Conservation (phyloP, 2,888 invertebrate species). For the Diaperis boleti region DNA sequence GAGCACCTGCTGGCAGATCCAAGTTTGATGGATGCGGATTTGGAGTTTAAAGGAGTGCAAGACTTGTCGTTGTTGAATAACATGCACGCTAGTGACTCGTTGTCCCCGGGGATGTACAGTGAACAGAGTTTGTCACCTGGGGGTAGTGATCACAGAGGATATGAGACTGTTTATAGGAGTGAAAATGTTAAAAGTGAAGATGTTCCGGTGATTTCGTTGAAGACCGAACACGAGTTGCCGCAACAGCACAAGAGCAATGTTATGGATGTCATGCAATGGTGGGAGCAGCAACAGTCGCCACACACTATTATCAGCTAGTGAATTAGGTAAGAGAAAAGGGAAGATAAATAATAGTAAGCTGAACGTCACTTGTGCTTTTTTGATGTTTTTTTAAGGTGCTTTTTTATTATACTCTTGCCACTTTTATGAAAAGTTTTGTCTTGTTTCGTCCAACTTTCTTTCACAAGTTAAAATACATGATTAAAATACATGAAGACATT, state of each 20-base stretch:
- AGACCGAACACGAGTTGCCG: slow-evolving; percentile 56
- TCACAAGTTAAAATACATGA: no score
- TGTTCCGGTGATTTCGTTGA: slow-evolving; percentile 62
- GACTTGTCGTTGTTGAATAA: slow-evolving; percentile 68
- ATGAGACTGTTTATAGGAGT: slow-evolving; percentile 49
- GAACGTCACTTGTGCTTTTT: no score
- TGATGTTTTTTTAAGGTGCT: no score
- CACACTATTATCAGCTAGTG: slow-evolving; percentile 36
- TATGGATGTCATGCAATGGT: slow-evolving; percentile 71
- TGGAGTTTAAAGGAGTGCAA: slow-evolving; percentile 69
- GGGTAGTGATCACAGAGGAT: slow-evolving; percentile 52
- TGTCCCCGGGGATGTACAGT: slow-evolving; percentile 63
- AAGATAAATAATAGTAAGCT: no score
- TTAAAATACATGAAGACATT: no score
- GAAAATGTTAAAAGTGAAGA: slow-evolving; percentile 47
- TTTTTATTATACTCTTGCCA: no score
- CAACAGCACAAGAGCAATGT: slow-evolving; percentile 67
- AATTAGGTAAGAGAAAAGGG: slow-evolving; percentile 16
- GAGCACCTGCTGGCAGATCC: slow-evolving; percentile 68
- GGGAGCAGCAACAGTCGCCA: slow-evolving; percentile 63
- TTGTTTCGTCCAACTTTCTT: no score
- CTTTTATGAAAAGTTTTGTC: no score
- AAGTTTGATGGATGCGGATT: slow-evolving; percentile 68
- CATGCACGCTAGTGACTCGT: slow-evolving; percentile 58
- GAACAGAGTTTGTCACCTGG: slow-evolving; percentile 64